Conservation (phyloP, 2,113 vertebrate species). For the Zosterops hypoxanthus region DNA sequence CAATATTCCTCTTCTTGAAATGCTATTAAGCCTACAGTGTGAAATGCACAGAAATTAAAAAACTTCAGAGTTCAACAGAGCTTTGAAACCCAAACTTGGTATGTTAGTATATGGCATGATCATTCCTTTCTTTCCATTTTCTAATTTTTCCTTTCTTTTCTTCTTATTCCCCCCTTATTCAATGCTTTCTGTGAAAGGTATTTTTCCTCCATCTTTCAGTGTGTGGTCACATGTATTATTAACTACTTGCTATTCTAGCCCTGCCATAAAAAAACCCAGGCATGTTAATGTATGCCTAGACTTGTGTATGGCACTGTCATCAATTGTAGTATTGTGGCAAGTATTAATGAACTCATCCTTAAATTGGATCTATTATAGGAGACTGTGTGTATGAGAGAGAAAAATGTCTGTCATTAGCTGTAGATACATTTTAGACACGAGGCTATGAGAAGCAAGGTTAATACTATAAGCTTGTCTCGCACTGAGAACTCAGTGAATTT, state of each 20-base stretch:
- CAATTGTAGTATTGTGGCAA: not conserved
- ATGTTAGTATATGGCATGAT: not conserved
- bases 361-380: not conserved
- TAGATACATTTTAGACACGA: not conserved
- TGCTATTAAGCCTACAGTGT: not conserved
- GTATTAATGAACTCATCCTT: conserved; percentile 8
- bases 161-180: not conserved
- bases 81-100: not conserved
- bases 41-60: not conserved
- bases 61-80: not conserved
- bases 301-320: not conserved
- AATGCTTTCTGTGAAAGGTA: not conserved
- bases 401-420: not conserved
- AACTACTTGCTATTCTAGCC: not conserved
- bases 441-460: not conserved
- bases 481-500: not conserved
- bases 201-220: not conserved
- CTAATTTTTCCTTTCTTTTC: not conserved
- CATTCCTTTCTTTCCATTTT: not conserved
- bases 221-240: conserved; percentile 23
- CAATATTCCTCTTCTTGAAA: not conserved
- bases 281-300: not conserved
- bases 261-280: not conserved
- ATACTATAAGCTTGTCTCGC: not conserved
- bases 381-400: not conserved